Evolutionary conservation across 2,797 vertebrate species (phyloP).

Genomic region (Ctenopoma multispine): DNA sequence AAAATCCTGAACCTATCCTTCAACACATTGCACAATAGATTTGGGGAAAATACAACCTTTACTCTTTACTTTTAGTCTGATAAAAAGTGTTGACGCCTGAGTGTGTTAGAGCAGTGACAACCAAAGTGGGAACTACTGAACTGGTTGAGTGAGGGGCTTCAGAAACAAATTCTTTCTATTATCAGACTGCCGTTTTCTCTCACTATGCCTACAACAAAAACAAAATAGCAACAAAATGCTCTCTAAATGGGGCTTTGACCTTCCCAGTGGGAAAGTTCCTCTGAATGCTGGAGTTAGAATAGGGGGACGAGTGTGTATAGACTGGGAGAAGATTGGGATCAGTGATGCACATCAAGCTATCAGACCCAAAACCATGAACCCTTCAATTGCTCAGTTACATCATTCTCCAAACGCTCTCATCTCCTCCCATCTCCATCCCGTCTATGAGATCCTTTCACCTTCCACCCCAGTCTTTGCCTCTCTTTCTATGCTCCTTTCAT

Average conservation of each 20-base stretch:
- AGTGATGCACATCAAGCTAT: slow-evolving; percentile 68
- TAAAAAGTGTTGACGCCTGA: background rate
- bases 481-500: slow-evolving; percentile 63
- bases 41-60: background rate
- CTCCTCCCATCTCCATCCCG: slow-evolving; percentile 46
- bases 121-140: slow-evolving; percentile 32
- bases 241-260: slow-evolving; percentile 67
- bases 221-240: slow-evolving; percentile 66
- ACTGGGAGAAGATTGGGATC: slow-evolving; percentile 55
- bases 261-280: slow-evolving; percentile 63
- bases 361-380: slow-evolving; percentile 59
- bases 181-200: slow-evolving; percentile 45
- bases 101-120: too few species aligned
- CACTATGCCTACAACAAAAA: slow-evolving; percentile 60
- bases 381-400: slow-evolving; percentile 43
- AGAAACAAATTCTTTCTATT: slow-evolving; percentile 58
- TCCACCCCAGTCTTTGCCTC: slow-evolving; percentile 43
- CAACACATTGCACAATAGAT: background rate
- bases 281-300: slow-evolving; percentile 65
- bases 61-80: background rate
- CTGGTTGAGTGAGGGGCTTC: slow-evolving; percentile 20
- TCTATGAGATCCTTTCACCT: slow-evolving; percentile 58
- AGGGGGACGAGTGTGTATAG: slow-evolving; percentile 49
- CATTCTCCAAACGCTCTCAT: slow-evolving; percentile 36
- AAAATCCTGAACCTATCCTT: too few species aligned